phyloP scores from a whole-genome alignment of 2,113 vertebrate species.

The Ceyx cyanopectus region DNA sequence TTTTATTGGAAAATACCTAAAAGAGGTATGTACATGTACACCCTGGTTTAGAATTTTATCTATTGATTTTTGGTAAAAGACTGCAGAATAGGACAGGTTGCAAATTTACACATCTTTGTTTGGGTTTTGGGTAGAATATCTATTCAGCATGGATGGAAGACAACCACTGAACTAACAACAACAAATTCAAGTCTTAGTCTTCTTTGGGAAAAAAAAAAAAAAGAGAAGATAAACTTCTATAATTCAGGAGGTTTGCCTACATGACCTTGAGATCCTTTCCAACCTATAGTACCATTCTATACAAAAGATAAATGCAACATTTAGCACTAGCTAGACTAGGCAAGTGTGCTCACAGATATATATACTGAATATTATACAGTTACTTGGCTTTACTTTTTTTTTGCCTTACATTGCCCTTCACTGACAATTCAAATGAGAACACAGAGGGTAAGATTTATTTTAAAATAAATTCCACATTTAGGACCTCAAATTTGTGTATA shows the following conservation, averaged over 20 bases:
- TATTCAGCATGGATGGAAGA: background rate
- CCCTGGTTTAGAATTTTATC: slow-evolving; percentile 1
- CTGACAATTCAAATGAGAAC: background rate
- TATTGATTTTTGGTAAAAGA: background rate
- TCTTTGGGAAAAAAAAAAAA: background rate
- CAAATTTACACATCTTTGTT: slow-evolving; percentile 3
- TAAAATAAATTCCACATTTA: background rate
- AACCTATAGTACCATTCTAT: background rate
- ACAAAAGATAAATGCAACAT: too few relatives aligned
- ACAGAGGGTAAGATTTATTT: background rate
- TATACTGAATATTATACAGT: too few relatives aligned
- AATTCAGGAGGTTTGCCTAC: background rate
- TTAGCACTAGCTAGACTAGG: too few relatives aligned
- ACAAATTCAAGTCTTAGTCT: background rate
- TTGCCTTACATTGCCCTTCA: too few relatives aligned
- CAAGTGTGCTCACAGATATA: too few relatives aligned
- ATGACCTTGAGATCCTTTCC: background rate
- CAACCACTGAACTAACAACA: background rate
- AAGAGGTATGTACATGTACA: background rate
- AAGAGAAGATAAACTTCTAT: background rate
- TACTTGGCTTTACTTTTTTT: too few relatives aligned
- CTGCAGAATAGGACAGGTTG: background rate
- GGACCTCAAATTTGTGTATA: background rate
- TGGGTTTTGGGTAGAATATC: background rate
- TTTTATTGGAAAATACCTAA: slow-evolving; percentile 52